Evolutionary conservation across 1,140 invertebrate genomes (phyloP), one percentile per base, ranked within the genome.

Genomic region (Drosophila mayri): DNA sequence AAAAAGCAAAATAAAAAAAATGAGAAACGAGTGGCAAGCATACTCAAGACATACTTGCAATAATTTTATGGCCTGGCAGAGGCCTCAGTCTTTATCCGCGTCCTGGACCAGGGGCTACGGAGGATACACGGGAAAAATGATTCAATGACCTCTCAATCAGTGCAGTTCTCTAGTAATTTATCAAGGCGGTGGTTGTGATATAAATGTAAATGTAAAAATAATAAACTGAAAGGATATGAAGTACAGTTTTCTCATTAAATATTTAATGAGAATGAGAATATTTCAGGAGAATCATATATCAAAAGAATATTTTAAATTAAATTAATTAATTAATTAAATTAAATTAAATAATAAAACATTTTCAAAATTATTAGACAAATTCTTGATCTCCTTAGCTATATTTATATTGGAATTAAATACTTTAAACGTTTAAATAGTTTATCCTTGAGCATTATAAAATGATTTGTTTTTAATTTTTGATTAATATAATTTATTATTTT

Each of bases 41-140:
- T 88, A 80, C 84, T 90, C 85, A 87, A 87, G 84, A 88, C 84
- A 87, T 87, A 87, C 84, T 88, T 87, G 84, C 84, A 87, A 87
- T 87, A 87, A 90, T 84, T 87, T 87, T 87, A 87, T 87, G 84
- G 84, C 80, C 80, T 84, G 81, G 58, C 85, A 61, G 84, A 90
- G 76, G 84, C 76, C 61, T 68, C 81, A 46, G 28, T 72, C 59
- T 61, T 65, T 61, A 43, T 49, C 79, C 60, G 55, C 60, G 22
- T 50, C 44, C 62, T 61, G 58, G 55, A 49, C 59, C 43, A 40
- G 58, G 58, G 50, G 43, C 58, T 55, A 6, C 16, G 37, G n/a
- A 20, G 43, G 28, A 20, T 71, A 38, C 67, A 72, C 68, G 14
- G 41, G 9, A 40, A 37, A 68, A 68, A 68, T 62, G n/a, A 22